These are phyloP conservation scores for Hirtodrosophila cameraria DNA, from an alignment of 2,888 invertebrate species.

Conservation along the genomic window DNA sequence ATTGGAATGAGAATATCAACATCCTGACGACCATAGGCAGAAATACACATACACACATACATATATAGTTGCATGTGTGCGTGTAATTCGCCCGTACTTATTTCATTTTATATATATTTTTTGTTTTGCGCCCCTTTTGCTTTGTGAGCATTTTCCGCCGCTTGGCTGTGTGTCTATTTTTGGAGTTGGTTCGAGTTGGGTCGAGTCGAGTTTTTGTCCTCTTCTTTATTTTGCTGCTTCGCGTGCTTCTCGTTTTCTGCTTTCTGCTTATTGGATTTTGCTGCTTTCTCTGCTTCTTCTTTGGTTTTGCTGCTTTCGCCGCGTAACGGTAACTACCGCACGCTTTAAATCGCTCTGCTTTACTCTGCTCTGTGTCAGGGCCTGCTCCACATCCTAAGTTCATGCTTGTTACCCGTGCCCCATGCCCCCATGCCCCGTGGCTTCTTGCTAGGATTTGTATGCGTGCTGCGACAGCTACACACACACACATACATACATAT, in stretches of 20 bases:
- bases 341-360: constrained; percentile 51
- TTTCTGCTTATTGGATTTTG: constrained; percentile 63
- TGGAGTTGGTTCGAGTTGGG: constrained; percentile 60
- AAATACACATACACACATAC: neutral
- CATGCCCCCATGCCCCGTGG: neutral
- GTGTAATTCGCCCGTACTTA: constrained; percentile 45
- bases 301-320: constrained; percentile 55
- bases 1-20: constrained; percentile 27
- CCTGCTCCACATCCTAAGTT: constrained; percentile 55
- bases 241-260: constrained; percentile 51
- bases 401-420: constrained; percentile 6
- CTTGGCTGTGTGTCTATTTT: constrained; percentile 66
- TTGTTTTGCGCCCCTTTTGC: constrained; percentile 32
- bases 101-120: constrained; percentile 59
- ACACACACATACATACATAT: constrained; percentile 5
- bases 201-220: constrained; percentile 30
- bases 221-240: constrained; percentile 26
- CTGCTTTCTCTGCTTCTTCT: constrained; percentile 44
- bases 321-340: constrained; percentile 52
- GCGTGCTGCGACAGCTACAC: constrained; percentile 48
- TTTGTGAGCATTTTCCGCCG: constrained; percentile 61
- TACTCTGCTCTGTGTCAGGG: constrained; percentile 52
- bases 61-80: neutral
- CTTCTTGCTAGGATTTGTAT: constrained; percentile 23
- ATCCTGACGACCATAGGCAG: constrained; percentile 1